Evolutionary conservation across 2,888 invertebrate species (phyloP).

Genomic region (Meghimatium bilineatum): DNA sequence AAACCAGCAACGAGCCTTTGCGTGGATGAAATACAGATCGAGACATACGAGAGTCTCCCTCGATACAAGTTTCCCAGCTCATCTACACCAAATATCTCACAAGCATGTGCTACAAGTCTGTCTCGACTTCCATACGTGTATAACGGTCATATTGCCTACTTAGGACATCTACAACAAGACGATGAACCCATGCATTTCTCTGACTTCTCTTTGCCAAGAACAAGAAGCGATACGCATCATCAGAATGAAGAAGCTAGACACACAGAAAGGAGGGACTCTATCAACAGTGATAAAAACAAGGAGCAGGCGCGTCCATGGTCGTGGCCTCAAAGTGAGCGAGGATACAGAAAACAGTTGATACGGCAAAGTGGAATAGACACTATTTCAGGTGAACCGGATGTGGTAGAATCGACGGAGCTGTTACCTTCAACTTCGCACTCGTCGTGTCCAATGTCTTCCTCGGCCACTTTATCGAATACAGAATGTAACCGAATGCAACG

Average conservation of each 20-base stretch:
- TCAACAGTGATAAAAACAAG: background rate
- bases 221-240: background rate
- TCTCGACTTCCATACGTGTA: conserved; percentile 10
- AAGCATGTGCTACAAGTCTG: background rate
- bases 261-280: background rate
- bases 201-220: background rate
- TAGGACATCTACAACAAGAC: background rate
- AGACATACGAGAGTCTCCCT: conserved; percentile 54
- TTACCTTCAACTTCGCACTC: background rate
- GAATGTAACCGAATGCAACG: background rate
- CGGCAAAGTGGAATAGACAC: conserved; percentile 19
- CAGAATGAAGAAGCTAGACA: background rate
- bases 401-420: background rate
- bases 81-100: background rate
- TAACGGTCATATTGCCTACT: background rate
- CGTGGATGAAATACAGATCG: conserved; percentile 52
- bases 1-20: conserved; percentile 44
- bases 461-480: background rate
- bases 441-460: background rate
- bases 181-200: background rate
- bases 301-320: background rate
- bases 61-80: background rate
- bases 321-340: background rate
- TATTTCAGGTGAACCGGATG: conserved; percentile 13
- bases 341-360: conserved; percentile 3